These are phyloP conservation scores for Anaspis maculata DNA, from an alignment of 2,888 invertebrate species.

Conservation along the genomic window DNA sequence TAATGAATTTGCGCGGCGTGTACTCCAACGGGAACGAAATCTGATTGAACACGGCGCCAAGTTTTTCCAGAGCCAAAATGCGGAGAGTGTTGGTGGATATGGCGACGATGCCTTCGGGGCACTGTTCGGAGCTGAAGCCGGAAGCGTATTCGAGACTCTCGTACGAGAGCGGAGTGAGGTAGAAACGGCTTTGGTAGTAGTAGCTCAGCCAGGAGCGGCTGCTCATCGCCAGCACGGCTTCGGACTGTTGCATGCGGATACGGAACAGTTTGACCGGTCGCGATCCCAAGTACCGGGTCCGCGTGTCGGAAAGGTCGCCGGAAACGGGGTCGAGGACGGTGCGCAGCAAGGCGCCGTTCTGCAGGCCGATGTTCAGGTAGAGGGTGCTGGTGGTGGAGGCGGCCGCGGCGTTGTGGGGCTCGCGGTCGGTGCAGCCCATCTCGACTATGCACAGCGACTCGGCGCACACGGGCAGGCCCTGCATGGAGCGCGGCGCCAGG, in stretches of 20 bases:
- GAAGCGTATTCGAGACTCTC: slow-evolving; percentile 96
- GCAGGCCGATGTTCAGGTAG: slow-evolving; percentile 93
- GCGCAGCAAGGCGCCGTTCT: slow-evolving; percentile 89
- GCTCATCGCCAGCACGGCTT: slow-evolving; percentile 96
- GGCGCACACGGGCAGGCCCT: slow-evolving; percentile 90
- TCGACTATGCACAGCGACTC: slow-evolving; percentile 97
- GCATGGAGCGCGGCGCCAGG: slow-evolving; percentile 90
- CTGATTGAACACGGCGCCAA: slow-evolving; percentile 98
- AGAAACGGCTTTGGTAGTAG: slow-evolving; percentile 94
- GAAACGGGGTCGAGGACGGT: slow-evolving; percentile 93
- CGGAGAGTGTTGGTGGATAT: slow-evolving; percentile 95
- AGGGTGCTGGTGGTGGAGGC: slow-evolving; percentile 65
- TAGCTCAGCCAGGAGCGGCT: slow-evolving; percentile 98
- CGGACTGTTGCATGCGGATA: slow-evolving; percentile 90
- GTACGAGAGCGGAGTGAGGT: slow-evolving; percentile 91
- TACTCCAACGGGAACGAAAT: slow-evolving; percentile 87
- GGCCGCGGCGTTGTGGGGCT: slow-evolving; percentile 50
- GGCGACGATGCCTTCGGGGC: slow-evolving; percentile 98
- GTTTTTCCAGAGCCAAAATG: slow-evolving; percentile 94
- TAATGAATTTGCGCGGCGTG: slow-evolving; percentile 90
- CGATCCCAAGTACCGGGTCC: slow-evolving; percentile 88
- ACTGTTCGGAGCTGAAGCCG: slow-evolving; percentile 94
- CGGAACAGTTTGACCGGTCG: slow-evolving; percentile 87
- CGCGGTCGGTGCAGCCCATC: slow-evolving; percentile 66
- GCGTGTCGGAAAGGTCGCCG: slow-evolving; percentile 93